Base-by-base conservation (phyloP, 2,797 vertebrate genomes). In the Cuculus canorus region DNA sequence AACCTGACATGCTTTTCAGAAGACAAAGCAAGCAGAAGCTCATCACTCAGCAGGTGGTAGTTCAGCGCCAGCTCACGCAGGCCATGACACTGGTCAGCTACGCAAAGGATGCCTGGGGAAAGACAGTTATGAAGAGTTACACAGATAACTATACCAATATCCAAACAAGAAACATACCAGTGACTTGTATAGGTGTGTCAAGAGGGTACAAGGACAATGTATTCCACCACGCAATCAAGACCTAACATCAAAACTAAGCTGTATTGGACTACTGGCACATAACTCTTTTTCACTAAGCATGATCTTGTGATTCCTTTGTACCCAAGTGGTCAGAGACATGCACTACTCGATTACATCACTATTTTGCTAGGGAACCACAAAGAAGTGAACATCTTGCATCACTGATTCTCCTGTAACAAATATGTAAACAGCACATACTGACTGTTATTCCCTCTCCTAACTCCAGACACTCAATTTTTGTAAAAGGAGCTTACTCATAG, bases 31-130 rank as follows among this genome's bases (percentile, higher is more conserved):
- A 99, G 98, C 37, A 99, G 98, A 27, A 99, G 98, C 65, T 99
- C 99, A 3, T 99, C 99, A 1, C 99, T 99, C 96, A 99, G 89
- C 88, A 99, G 98, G 95, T 99, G 99, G 96, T 99, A 99, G 97
- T 99, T 99, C 82, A 99, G 94, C 0, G 99, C 99, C 91, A 99
- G 78, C 96, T 99, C 99, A n/a, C 99, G 98, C 95, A 99, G 97
- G 50, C 99, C 99, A 2, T 99, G 99, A 93, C 99, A 99, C 96
- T 99, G 99, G 97, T 99, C 99, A 19, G 99, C 99, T 82, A 99
- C 99, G 66, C 99, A 99, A 63, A 99, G 98, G 96, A 99, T 99
- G 70, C 99, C 99, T 99, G 94, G 16, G 90, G 68, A 86, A 54
- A 63, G 32, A 82, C 61, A 9, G 41, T 48, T 4, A 35, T 4